Evolutionary conservation across 2,888 invertebrate genomes (phyloP).

Genomic region (Drosophila longiperda): DNA sequence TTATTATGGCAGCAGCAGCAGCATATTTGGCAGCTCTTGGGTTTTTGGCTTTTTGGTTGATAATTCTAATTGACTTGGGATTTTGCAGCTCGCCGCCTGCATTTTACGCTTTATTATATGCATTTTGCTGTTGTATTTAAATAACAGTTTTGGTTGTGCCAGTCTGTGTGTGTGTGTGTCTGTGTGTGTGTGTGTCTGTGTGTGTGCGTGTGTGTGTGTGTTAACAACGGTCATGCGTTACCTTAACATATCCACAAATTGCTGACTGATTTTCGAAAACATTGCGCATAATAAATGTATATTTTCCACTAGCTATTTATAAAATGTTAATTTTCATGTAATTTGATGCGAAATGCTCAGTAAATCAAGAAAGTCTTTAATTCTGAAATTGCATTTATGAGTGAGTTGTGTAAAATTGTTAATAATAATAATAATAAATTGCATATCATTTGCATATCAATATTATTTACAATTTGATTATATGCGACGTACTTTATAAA

Average conservation of each 20-base stretch:
- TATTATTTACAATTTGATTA: background rate
- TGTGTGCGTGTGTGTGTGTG: background rate
- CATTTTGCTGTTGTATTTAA: constrained; percentile 11
- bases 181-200: background rate
- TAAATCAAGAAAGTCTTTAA: background rate
- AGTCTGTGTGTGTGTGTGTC: background rate
- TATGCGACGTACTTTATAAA: background rate
- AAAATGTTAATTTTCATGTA: background rate
- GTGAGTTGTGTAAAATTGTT: background rate
- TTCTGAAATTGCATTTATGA: background rate
- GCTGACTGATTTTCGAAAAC: constrained; percentile 9
- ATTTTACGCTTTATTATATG: constrained; percentile 41
- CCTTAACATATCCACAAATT: constrained; percentile 7
- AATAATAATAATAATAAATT: background rate
- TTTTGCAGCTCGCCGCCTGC: constrained; percentile 60
- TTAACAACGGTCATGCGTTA: background rate
- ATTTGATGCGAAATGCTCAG: background rate
- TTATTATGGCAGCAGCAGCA: constrained; percentile 70
- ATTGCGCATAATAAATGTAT: constrained; percentile 5
- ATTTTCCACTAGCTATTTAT: constrained; percentile 1
- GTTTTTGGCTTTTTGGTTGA: constrained; percentile 48
- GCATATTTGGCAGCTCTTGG: constrained; percentile 66
- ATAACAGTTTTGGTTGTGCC: constrained; percentile 11
- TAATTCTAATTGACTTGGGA: constrained; percentile 74
- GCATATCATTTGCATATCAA: background rate